Evolutionary conservation across 2,797 vertebrate genomes (phyloP), one percentile per base, ranked within the genome.

Genomic region (Cyprinodon diabolis): DNA sequence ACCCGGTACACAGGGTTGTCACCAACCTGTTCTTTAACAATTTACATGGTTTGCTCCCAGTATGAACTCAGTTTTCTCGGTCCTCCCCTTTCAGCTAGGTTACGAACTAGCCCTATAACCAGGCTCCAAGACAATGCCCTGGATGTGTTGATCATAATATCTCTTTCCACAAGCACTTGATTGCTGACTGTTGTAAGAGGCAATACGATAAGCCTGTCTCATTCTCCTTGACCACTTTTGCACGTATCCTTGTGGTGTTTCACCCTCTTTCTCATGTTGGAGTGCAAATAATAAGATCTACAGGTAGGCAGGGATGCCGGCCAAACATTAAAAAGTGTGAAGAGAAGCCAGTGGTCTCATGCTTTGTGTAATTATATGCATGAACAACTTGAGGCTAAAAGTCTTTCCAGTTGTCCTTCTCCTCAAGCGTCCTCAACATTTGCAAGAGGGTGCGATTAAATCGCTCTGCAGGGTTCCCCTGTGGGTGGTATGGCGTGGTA

Each of bases 351-450:
- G 49, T 54, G 2, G 48, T 25, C 45, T 68, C 14, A 4, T 51
- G 66, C 8, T 40, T 69, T 6, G 49, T 69, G 17, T 30, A 69
- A n/a, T 69, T 54, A 6, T 69, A 69, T 19, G 67, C 51, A 55
- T 54, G 67, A 10, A 40, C 4, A 10, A n/a, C 19, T 37, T 55
- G 30, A 15, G 66, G 48, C 14, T 54, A 25, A 21, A 19, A 48
- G 19, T 54, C 49, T 40, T 69, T 69, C 51, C 51, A 69, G 30
- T n/a, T 14, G 2, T 13, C 3, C 30, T 69, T 69, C 35, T 55
- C 49, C 6, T 15, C 19, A 25, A 54, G 17, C 13, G 35, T 40
- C 15, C 48, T 17, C 13, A 54, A 2, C 67, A 68, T 68, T 8
- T 68, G 51, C 1, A 37, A 17, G 1, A 68, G 11, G 4, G 48